Conservation (phyloP, 1,140 invertebrate genomes). For the Drosophila azteca region DNA sequence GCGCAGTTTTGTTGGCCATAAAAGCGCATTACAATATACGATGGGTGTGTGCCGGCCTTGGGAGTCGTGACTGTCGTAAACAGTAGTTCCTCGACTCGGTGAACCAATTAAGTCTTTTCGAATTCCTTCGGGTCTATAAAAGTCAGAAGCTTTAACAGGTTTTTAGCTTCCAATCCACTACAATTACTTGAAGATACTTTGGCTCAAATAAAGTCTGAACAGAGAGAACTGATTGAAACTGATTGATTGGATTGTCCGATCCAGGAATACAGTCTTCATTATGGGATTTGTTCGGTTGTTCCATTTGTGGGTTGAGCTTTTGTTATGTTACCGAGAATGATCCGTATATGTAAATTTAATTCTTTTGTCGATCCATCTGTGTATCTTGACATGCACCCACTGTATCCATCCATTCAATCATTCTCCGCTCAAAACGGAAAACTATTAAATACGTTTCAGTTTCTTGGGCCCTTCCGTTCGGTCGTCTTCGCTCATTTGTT, state of each 20-base stretch:
- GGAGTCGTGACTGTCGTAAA: conserved; percentile 31
- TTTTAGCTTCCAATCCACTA: too few relatives aligned
- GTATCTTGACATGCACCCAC: conserved; percentile 9
- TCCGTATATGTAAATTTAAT: conserved; percentile 1
- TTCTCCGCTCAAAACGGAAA: conserved; percentile 47
- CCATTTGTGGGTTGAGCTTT: too few relatives aligned
- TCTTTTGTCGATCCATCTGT: not conserved
- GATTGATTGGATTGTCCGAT: too few relatives aligned
- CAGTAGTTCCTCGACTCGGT: conserved; percentile 20
- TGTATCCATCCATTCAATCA: conserved; percentile 41
- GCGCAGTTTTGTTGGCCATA: conserved; percentile 33
- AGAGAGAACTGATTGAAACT: too few relatives aligned
- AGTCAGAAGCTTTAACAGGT: too few relatives aligned
- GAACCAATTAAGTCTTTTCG: not conserved
- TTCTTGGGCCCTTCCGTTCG: conserved; percentile 50
- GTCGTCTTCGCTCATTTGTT: conserved; percentile 52
- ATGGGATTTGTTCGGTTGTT: too few relatives aligned
- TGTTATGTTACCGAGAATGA: too few relatives aligned
- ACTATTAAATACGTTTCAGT: conserved; percentile 66
- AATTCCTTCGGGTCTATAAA: too few relatives aligned
- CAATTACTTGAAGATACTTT: too few relatives aligned
- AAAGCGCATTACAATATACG: conserved; percentile 35
- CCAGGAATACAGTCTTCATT: too few relatives aligned
- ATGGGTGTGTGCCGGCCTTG: conserved; percentile 45
- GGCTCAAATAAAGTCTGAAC: too few relatives aligned